phyloP scores from a whole-genome alignment of 2,797 vertebrate species.

The Tamandua tetradactyla region DNA sequence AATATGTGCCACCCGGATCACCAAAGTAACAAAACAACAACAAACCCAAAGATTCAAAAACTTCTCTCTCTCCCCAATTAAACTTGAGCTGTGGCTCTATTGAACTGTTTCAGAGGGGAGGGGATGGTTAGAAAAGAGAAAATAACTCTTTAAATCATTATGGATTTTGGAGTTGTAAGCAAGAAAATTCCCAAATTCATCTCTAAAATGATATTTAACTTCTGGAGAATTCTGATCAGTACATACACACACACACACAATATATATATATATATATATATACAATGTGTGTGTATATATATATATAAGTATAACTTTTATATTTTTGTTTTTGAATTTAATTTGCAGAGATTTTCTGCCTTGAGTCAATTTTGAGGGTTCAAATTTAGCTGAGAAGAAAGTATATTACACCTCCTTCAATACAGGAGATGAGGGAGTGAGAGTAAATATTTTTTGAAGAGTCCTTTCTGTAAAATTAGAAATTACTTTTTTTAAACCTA shows the following conservation, averaged over 20 bases:
- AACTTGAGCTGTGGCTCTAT: constrained; percentile 80
- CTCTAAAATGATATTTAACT: constrained; percentile 86
- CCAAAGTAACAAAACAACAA: constrained; percentile 91
- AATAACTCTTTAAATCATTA: constrained; percentile 65
- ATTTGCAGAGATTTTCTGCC: constrained; percentile 87
- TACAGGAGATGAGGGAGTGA: constrained; percentile 82
- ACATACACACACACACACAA: no score
- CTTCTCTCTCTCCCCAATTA: constrained; percentile 76
- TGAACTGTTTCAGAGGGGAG: constrained; percentile 80
- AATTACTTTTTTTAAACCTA: constrained; percentile 87
- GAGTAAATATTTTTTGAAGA: constrained; percentile 87
- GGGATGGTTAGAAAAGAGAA: constrained; percentile 65
- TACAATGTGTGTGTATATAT: no score
- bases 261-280: constrained; percentile 84
- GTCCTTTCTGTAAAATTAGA: constrained; percentile 88
- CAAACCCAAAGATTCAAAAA: constrained; percentile 77
- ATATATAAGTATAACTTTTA: constrained; percentile 87
- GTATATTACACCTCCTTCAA: constrained; percentile 80
- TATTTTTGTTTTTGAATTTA: constrained; percentile 87
- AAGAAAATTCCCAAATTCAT: constrained; percentile 85
- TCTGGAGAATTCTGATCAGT: constrained; percentile 88
- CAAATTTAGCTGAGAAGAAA: constrained; percentile 81
- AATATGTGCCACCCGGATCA: constrained; percentile 96
- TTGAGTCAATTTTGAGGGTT: constrained; percentile 86
- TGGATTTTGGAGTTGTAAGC: constrained; percentile 75